Conservation (phyloP, 1,140 invertebrate genomes). For the Bombus breviceps region DNA sequence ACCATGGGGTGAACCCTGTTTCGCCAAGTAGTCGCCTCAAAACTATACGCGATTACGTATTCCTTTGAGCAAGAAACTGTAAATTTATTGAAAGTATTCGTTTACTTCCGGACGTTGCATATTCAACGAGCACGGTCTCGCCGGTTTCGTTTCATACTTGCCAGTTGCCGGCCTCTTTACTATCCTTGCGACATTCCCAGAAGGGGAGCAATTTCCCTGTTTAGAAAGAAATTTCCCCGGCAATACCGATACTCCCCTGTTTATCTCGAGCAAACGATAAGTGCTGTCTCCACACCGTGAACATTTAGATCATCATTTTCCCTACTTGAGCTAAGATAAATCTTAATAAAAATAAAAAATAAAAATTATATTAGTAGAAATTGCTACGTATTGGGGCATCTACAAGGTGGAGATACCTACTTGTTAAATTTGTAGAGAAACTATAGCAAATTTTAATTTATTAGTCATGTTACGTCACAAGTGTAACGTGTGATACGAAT, state of each 20-base stretch:
- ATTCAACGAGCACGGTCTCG: conserved; percentile 8
- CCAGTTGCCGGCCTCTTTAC: background rate
- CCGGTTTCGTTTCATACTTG: conserved; percentile 4
- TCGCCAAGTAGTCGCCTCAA: background rate
- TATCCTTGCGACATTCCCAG: background rate
- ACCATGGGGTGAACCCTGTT: background rate
- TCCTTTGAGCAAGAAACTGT: conserved; percentile 26
- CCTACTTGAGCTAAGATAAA: background rate
- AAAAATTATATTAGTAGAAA: too few relatives aligned
- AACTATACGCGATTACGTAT: conserved; percentile 7
- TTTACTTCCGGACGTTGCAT: conserved; percentile 18
- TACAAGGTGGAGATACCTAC: background rate
- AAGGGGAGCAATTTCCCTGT: background rate
- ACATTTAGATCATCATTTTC: background rate
- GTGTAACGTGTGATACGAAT: too few relatives aligned
- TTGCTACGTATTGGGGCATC: too few relatives aligned
- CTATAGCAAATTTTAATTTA: too few relatives aligned
- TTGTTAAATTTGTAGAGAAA: too few relatives aligned
- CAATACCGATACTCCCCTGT: background rate
- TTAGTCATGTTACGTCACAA: too few relatives aligned
- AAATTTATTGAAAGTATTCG: conserved; percentile 37
- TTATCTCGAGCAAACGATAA: background rate
- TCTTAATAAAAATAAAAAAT: too few relatives aligned
- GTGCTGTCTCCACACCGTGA: too few relatives aligned
- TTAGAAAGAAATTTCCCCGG: background rate